Conservation (phyloP, 2,888 invertebrate species). For the Diarsia brunnea region DNA sequence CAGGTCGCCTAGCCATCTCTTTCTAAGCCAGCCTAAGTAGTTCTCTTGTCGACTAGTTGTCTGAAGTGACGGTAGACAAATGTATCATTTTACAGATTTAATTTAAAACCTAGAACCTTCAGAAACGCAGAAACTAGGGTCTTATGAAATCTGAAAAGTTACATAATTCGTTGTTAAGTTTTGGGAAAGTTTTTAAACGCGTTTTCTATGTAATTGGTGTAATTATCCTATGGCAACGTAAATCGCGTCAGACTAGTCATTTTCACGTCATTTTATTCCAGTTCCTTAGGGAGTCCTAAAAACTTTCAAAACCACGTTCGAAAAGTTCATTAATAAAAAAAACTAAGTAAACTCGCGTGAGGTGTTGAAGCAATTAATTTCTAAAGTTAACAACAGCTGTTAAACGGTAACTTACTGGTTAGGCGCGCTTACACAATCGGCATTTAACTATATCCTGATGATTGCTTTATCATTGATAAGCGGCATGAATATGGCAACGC, state of each 20-base stretch:
- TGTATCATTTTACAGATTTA: background rate
- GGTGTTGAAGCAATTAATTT: conserved; percentile 21
- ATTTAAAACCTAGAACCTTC: background rate
- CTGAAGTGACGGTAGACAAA: background rate
- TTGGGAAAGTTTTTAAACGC: background rate
- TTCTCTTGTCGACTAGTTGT: background rate
- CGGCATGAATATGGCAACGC: conserved; percentile 22
- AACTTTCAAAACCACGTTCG: background rate
- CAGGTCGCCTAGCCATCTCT: background rate
- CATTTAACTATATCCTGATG: conserved; percentile 50
- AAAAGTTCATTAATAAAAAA: background rate
- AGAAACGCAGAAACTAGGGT: background rate
- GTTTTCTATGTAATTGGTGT: background rate
- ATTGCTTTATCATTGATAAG: conserved; percentile 44
- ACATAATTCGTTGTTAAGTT: background rate
- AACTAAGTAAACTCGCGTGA: background rate
- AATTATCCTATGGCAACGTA: background rate
- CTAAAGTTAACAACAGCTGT: background rate
- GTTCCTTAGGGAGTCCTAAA: background rate
- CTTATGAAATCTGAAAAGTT: background rate
- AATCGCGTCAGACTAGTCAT: background rate
- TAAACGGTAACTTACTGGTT: conserved; percentile 9
- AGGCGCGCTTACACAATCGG: conserved; percentile 40
- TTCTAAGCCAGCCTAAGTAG: background rate
- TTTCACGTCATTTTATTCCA: background rate